Percentiles rank a stretch among this genome's conserved stretches.
These are phyloP conservation scores for Pterostichus niger DNA, from an alignment of 2,888 invertebrate species.

Conservation along the genomic window DNA sequence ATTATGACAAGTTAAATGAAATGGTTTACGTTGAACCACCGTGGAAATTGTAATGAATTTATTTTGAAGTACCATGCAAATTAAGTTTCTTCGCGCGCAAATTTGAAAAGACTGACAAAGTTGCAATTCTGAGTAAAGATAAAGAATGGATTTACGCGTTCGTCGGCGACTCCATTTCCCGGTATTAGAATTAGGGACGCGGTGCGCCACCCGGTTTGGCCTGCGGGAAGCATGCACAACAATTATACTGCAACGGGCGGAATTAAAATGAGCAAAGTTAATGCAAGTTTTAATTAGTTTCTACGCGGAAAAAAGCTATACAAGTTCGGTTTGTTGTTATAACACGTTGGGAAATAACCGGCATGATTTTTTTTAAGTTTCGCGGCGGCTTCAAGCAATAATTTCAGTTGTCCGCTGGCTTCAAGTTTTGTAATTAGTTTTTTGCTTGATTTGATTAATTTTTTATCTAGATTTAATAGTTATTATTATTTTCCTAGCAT, in stretches of 20 bases:
- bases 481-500: too few species aligned
- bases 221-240: slow-evolving; percentile 62
- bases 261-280: slow-evolving; percentile 64
- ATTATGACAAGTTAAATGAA: too few species aligned
- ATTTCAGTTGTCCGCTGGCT: neutral
- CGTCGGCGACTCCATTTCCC: neutral
- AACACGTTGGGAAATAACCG: slow-evolving; percentile 20
- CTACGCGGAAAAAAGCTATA: slow-evolving; percentile 34
- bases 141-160: neutral
- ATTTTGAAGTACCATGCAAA: too few species aligned
- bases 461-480: too few species aligned
- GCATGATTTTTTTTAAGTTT: slow-evolving; percentile 10
- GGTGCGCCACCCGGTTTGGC: slow-evolving; percentile 10
- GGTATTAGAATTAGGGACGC: slow-evolving; percentile 42
- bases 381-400: neutral
- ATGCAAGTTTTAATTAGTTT: slow-evolving; percentile 66
- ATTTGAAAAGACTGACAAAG: too few species aligned
- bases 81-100: too few species aligned
- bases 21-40: too few species aligned
- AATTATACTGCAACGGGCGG: slow-evolving; percentile 59
- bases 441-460: too few species aligned
- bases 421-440: too few species aligned
- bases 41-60: too few species aligned
- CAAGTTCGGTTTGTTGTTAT: slow-evolving; percentile 52
- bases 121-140: neutral